Conservation (phyloP, 2,797 vertebrate genomes). For the Cyclura pinguis region DNA sequence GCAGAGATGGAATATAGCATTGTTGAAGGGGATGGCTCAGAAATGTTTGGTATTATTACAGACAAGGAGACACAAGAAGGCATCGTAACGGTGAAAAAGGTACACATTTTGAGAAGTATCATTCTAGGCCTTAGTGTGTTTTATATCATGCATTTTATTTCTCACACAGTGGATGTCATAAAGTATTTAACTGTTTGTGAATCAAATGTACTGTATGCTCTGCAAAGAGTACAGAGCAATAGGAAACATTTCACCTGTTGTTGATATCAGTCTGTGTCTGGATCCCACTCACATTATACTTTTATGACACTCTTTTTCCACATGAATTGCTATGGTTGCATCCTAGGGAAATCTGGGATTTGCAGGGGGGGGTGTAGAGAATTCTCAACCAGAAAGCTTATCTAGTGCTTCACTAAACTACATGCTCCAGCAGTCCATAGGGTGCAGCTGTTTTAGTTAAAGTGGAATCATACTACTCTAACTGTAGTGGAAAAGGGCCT, state of each 20-base stretch:
- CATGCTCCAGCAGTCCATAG: too few species aligned
- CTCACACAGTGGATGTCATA: background rate
- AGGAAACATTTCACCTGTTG: background rate
- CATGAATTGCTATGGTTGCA: too few species aligned
- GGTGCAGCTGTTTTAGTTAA: too few species aligned
- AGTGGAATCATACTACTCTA: too few species aligned
- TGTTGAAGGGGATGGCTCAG: conserved; percentile 87
- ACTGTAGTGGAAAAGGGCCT: too few species aligned
- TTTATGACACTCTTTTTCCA: too few species aligned
- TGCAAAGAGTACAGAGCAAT: background rate
- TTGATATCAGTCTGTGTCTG: background rate
- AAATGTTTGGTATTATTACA: conserved; percentile 88
- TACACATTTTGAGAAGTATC: conserved; percentile 55
- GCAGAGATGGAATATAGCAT: conserved; percentile 92
- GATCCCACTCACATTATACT: too few species aligned
- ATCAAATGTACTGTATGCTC: background rate
- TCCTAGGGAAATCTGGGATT: too few species aligned
- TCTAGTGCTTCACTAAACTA: too few species aligned
- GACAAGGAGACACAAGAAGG: conserved; percentile 92
- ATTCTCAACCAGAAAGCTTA: too few species aligned
- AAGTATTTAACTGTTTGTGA: background rate
- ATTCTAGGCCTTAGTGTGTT: conserved; percentile 4
- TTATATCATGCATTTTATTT: conserved; percentile 8
- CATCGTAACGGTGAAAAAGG: conserved; percentile 90
- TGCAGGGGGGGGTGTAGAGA: too few species aligned